These are phyloP conservation scores for Chalcis sispes DNA, from an alignment of 2,888 invertebrate genomes.

Conservation along the genomic window DNA sequence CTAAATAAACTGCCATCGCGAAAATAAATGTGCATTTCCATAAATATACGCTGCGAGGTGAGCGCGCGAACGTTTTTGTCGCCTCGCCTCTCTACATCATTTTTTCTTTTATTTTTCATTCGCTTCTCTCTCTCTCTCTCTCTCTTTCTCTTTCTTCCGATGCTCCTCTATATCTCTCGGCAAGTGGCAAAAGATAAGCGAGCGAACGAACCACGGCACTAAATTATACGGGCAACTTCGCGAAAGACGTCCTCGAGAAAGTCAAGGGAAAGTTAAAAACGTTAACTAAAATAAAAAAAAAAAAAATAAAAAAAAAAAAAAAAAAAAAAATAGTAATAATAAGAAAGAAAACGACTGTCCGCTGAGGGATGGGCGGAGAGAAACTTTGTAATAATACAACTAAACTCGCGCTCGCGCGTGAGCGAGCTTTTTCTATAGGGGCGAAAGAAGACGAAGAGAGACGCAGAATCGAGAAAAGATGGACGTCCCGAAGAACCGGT, in stretches of 20 bases:
- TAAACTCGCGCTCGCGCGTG: too few relatives aligned
- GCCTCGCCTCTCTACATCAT: conserved; percentile 11
- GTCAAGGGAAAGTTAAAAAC: conserved; percentile 51
- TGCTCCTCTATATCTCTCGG: conserved; percentile 38
- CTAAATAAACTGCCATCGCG: conserved; percentile 37
- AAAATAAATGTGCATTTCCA: conserved; percentile 57
- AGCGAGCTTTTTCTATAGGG: too few relatives aligned
- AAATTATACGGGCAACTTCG: conserved; percentile 33
- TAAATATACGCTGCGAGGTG: conserved; percentile 43
- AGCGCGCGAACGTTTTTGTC: conserved; percentile 49
- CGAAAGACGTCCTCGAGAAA: conserved; percentile 31
- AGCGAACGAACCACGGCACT: conserved; percentile 2
- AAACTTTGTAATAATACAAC: not conserved
- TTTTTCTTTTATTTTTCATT: conserved; percentile 1
- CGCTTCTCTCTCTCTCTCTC: conserved; percentile 9
- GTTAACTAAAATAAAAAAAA: conserved; percentile 44
- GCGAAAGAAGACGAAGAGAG: not conserved
- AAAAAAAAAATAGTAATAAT: too few relatives aligned
- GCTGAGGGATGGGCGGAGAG: conserved; percentile 21
- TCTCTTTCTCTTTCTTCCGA: too few relatives aligned
- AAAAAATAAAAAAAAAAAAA: not conserved
- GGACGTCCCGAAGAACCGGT: conserved; percentile 44
- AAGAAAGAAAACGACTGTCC: too few relatives aligned
- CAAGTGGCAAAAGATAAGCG: conserved; percentile 50
- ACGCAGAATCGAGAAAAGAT: conserved; percentile 32